Conservation (phyloP, 2,113 vertebrate genomes). For the Oostethus manadensis region DNA sequence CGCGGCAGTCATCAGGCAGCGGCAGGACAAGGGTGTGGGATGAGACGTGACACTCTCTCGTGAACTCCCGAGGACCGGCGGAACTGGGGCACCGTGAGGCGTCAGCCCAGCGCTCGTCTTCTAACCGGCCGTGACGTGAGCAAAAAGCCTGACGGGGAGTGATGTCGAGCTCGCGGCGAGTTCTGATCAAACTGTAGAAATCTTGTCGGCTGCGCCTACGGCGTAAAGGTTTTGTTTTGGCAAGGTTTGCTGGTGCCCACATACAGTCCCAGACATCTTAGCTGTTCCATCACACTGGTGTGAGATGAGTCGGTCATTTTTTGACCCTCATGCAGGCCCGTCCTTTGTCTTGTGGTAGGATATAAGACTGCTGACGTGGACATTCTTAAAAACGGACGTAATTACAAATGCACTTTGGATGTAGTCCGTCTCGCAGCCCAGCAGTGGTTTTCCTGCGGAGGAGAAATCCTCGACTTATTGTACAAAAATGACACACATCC, state of each 20-base stretch:
- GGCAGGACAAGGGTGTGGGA: constrained; percentile 3
- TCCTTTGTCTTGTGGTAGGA: constrained; percentile 7
- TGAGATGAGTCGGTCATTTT: constrained; percentile 13
- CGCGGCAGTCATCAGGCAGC: constrained; percentile 15
- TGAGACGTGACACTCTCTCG: constrained; percentile 36
- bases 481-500: no score
- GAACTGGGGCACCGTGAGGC: constrained; percentile 26
- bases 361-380: background rate
- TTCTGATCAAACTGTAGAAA: constrained; percentile 13
- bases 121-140: constrained; percentile 31
- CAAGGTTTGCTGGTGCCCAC: background rate
- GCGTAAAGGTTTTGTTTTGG: background rate
- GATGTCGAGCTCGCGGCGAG: constrained; percentile 25
- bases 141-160: constrained; percentile 42
- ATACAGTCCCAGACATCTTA: background rate
- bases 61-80: constrained; percentile 40
- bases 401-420: background rate
- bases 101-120: constrained; percentile 10
- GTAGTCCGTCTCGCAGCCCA: no score
- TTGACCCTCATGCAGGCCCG: constrained; percentile 4
- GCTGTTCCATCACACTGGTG: background rate
- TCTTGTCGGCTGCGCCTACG: background rate
- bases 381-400: background rate
- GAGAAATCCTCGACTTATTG: no score
- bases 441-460: no score